These are phyloP conservation scores for Epinotia bilunana DNA, from an alignment of 2,888 invertebrate genomes.

Conservation along the genomic window DNA sequence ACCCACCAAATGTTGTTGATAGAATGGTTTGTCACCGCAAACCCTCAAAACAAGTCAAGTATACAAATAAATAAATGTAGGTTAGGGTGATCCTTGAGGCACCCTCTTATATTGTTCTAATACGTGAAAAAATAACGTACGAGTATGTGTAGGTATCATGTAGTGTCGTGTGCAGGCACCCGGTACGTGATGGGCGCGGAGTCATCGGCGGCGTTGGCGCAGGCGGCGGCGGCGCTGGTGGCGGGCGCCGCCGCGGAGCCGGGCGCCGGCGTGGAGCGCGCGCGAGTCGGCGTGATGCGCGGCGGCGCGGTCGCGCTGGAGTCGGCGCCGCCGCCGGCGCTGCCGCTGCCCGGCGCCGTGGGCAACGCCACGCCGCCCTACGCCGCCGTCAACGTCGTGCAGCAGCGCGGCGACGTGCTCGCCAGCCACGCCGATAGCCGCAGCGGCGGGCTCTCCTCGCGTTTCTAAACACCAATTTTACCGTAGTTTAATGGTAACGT, in stretches of 20 bases:
- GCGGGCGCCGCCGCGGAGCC: constrained; percentile 49
- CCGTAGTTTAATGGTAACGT: no score
- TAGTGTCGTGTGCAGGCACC: constrained; percentile 57
- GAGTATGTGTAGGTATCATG: background rate
- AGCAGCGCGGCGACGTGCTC: constrained; percentile 86
- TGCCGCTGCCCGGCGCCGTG: constrained; percentile 38
- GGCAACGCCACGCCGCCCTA: constrained; percentile 47
- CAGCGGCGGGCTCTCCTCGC: constrained; percentile 87
- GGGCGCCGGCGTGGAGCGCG: constrained; percentile 51
- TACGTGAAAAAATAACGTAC: no score
- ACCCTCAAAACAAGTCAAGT: no score
- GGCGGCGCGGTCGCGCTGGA: constrained; percentile 48
- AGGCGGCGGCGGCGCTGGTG: constrained; percentile 57
- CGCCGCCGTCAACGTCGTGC: constrained; percentile 85
- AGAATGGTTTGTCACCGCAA: no score
- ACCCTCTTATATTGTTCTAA: no score
- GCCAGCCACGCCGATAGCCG: constrained; percentile 89
- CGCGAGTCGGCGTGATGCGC: constrained; percentile 54
- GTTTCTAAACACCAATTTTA: constrained; percentile 73
- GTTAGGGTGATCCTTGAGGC: no score
- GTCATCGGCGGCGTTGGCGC: constrained; percentile 62
- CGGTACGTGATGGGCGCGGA: constrained; percentile 74
- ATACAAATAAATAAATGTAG: no score
- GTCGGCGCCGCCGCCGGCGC: constrained; percentile 52
- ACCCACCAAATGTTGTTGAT: no score